Base-by-base conservation (phyloP, 2,113 vertebrate genomes). In the Oncorhynchus mykiss region DNA sequence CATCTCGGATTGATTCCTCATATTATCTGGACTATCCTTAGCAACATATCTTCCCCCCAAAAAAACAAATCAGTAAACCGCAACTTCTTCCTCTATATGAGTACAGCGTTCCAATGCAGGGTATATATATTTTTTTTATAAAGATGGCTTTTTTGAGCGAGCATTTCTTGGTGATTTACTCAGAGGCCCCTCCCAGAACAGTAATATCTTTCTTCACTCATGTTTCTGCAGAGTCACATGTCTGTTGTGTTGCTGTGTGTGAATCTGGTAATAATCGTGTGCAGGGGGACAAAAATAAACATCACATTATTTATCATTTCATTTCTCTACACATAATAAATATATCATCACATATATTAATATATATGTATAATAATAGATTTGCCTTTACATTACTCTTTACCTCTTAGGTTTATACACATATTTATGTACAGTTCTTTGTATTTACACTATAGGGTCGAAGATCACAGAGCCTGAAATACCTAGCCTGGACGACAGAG, bases 271-370 rank as follows among this genome's bases (percentile, higher is more conserved):
- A 87, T 77, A 80, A 87, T 78, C 79, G 25, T 25, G 25, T 25
- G 25, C 25, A 2, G 25, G 25, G 25, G 89, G 91, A 91, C 87
- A 82, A 93, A 93, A 92, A 91, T 91, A 93, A 54, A 91, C 87
- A 90, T 86, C 82, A 84, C 60, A 22, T 75, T 73, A 88, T 89
- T 71, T 83, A 90, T 91, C 84, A 88, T 90, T 85, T 87, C 83
- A 88, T 83, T 91, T 85, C 16, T 91, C 89, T 87, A 91, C 86
- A 92, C 89, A 89, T 88, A 80, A 91, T 92, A 93, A 89, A 91
- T 91, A 93, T 91, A 93, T 89, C 77, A 91, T 90, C 90, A 93
- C 88, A 90, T 91, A 91, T 93, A 92, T 91, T 90, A 91, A 91
- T 88, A 86, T 89, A 62, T 75, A 86, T 87, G 84, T 90, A 92